Evolutionary conservation across 30 jellyfish, hydroid and myxozoan genomes (phyloP), one percentile per base, ranked within the genome.

Genomic region (Cassiopea andromeda): DNA sequence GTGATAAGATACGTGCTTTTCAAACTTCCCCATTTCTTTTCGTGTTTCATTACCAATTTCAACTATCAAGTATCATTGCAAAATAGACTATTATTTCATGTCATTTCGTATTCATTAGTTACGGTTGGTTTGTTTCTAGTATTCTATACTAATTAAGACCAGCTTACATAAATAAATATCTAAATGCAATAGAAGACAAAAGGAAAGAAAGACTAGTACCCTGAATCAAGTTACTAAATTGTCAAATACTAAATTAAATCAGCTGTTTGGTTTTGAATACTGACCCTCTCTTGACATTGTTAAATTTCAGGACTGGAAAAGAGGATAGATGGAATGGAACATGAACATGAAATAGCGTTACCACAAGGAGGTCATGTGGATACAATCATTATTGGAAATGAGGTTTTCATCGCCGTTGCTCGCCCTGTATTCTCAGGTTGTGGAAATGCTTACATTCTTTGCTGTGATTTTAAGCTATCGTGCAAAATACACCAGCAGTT

Each of bases 361-460:
- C 9, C 71, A 16, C 54, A 84, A n/a, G 92, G 91, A 16, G 98
- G 98, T 16, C 76, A 59, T 14, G 44, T 94, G 1, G 82, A 90
- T 77, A 48, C 98, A 46, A 69, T 44, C 1, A 58, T 48, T 6
- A 70, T 80, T 60, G 97, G 82, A n/a, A 67, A 66, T 38, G 43
- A 47, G 16, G 95, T 83, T n/a, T 94, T 69, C 87, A 43, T 90
- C 1, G 68, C 98, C 1, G 79, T 94, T 0, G 97, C 97, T 43
- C 92, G 98, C 9, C 64, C 84, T 0, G 49, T 60, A 9, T 91
- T 85, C 1, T 71, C 98, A 0, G 94, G 93, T 16, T 94, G 98
- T 61, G 98, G 98, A 14, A 84, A 87, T 0, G 98, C 97, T 9
- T 90, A 90, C 60, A 80, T 94, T 48, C 75, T 94, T 12, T 78